Evolutionary conservation across 1,140 invertebrate genomes (phyloP).

Genomic region (Arion vulgaris): DNA sequence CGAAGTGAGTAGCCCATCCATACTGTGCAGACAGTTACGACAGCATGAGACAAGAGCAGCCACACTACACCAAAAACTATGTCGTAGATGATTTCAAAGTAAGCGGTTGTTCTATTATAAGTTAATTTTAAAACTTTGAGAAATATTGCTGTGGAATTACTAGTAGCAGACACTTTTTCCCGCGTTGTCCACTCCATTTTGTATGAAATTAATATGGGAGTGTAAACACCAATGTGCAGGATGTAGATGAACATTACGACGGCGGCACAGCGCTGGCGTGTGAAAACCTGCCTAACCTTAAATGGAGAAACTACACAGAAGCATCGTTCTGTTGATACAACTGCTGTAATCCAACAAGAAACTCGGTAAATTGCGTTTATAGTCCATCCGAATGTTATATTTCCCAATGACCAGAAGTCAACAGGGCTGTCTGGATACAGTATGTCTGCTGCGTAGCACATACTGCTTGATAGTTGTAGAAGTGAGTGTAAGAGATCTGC

Average conservation of each 20-base stretch:
- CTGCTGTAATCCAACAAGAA: conserved; percentile 9
- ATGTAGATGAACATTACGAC: neutral
- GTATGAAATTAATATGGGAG: neutral
- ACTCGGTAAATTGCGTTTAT: neutral
- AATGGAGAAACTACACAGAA: conserved; percentile 15
- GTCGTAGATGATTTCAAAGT: neutral
- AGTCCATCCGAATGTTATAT: neutral
- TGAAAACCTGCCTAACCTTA: neutral
- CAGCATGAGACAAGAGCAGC: neutral
- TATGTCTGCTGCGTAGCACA: neutral
- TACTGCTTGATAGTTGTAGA: neutral
- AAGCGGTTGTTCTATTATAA: neutral
- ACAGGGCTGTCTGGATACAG: neutral
- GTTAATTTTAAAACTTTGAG: neutral
- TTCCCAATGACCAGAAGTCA: neutral
- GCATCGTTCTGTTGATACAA: neutral
- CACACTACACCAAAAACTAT: neutral
- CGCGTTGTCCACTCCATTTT: neutral
- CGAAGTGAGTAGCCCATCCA: neutral
- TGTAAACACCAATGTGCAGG: too few species aligned
- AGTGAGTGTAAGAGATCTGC: neutral
- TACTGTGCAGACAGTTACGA: neutral
- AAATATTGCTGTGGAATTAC: too few species aligned
- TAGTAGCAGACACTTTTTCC: too few species aligned
- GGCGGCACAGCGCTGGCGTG: neutral